Conservation (phyloP, 2,888 invertebrate species). For the Arctia plantaginis region DNA sequence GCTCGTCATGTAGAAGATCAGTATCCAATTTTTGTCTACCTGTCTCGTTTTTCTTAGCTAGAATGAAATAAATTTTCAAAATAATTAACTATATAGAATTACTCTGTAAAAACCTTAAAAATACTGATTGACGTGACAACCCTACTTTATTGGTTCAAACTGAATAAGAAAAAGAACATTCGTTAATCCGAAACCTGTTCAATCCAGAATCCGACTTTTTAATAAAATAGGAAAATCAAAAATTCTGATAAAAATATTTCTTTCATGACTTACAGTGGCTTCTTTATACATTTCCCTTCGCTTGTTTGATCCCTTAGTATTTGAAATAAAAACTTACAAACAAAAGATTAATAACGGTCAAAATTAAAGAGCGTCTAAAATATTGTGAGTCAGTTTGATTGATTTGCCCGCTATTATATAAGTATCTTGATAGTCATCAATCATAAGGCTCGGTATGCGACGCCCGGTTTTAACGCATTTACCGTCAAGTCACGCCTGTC, state of each 20-base stretch:
- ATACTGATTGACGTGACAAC: neutral
- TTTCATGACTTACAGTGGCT: neutral
- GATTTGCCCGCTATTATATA: slow-evolving; percentile 27
- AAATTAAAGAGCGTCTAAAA: slow-evolving; percentile 15
- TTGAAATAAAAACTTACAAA: neutral
- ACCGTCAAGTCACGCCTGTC: slow-evolving; percentile 10
- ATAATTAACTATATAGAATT: too few relatives aligned
- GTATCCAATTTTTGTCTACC: neutral
- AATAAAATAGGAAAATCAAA: too few relatives aligned
- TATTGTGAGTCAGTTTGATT: slow-evolving; percentile 25
- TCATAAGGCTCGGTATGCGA: slow-evolving; percentile 22
- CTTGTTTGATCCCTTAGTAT: neutral
- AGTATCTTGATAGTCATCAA: slow-evolving; percentile 30
- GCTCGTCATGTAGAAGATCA: neutral
- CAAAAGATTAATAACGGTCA: slow-evolving; percentile 8
- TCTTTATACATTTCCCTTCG: neutral
- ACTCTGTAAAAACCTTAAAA: neutral
- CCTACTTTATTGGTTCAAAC: too few relatives aligned
- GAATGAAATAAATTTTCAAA: too few relatives aligned
- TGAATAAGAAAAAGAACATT: too few relatives aligned
- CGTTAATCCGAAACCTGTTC: too few relatives aligned
- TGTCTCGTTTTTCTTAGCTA: neutral
- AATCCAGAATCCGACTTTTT: neutral
- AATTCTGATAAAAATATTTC: too few relatives aligned
- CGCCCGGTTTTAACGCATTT: slow-evolving; percentile 11